Evolutionary conservation across 2,888 invertebrate species (phyloP), one percentile per base, ranked within the genome.

Genomic region (Hirtodrosophila confusa): DNA sequence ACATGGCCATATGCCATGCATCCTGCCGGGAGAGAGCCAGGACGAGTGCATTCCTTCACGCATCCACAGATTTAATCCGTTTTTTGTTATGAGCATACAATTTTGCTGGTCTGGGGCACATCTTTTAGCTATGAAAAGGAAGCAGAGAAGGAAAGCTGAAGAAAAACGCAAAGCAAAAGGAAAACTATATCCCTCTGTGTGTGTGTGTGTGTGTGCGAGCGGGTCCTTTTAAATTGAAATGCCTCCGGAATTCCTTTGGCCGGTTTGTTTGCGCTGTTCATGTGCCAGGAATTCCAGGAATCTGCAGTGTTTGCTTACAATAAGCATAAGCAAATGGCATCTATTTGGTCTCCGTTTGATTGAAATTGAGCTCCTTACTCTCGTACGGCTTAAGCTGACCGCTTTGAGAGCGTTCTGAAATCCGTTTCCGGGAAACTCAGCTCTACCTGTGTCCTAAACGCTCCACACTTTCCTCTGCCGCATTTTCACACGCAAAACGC

Each of bases 21-120:
- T 50, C 45, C 63, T 63, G 58, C 45, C 9, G 27, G 8, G 24
- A 29, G n/a, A 17, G 0, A 7, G 11, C 2, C 7, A 35, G 9
- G 3, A 17, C 6, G 12, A 60, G 44, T 56, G 77, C 79, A 75
- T 76, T 65, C 69, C 72, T 65, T 67, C 71, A 79, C 77, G 76
- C 69, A 69, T 44, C 12, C 55, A 45, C 47, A 61, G 54, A 68
- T 66, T 66, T 74, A 79, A 79, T 76, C 69, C 76, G 67, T 69
- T 78, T 78, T 78, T 78, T 78, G 73, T 73, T 63, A 44, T 40
- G 44, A 51, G 49, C 60, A 50, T 37, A 45, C 45, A 73, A 62
- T 31, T 58, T 56, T 45, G 40, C 57, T 37, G 41, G 23, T 41
- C 43, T 8, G 27, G 37, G 29, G 10, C 48, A 48, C 54, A 61